Percentiles rank a stretch among this genome's conserved stretches.
Evolutionary conservation across 1,140 invertebrate species (phyloP).

Genomic region (Megathymus violae): DNA sequence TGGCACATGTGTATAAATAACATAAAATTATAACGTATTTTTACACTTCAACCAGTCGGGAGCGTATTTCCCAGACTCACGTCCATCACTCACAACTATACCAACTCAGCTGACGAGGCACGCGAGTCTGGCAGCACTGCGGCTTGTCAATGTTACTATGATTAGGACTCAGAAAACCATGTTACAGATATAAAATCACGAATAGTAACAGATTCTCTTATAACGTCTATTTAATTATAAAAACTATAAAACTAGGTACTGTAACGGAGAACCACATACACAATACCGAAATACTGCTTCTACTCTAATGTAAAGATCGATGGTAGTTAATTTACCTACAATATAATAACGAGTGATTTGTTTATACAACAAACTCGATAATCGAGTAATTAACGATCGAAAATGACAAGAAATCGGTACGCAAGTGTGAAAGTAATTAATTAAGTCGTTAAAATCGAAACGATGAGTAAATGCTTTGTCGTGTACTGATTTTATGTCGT

Average conservation of each 20-base stretch:
- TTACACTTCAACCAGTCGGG: conserved; percentile 56
- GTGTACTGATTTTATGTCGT: conserved; percentile 55
- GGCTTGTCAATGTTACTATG: conserved; percentile 25
- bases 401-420: conserved; percentile 62
- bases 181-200: conserved; percentile 51
- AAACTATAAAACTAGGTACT: conserved; percentile 75
- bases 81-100: conserved; percentile 16
- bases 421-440: conserved; percentile 27
- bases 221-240: conserved; percentile 63
- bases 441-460: conserved; percentile 33
- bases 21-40: conserved; percentile 65
- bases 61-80: conserved; percentile 51
- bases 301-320: conserved; percentile 66
- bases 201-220: conserved; percentile 51
- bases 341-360: conserved; percentile 56
- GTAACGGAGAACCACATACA: conserved; percentile 61
- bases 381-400: conserved; percentile 60
- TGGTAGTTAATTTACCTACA: conserved; percentile 59
- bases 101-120: conserved; percentile 15
- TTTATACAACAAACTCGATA: conserved; percentile 46
- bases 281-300: conserved; percentile 76
- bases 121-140: conserved; percentile 21
- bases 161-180: conserved; percentile 41
- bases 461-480: conserved; percentile 61
- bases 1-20: conserved; percentile 77